These are phyloP conservation scores for Diarsia dahlii DNA, from an alignment of 2,888 invertebrate genomes.

Conservation along the genomic window DNA sequence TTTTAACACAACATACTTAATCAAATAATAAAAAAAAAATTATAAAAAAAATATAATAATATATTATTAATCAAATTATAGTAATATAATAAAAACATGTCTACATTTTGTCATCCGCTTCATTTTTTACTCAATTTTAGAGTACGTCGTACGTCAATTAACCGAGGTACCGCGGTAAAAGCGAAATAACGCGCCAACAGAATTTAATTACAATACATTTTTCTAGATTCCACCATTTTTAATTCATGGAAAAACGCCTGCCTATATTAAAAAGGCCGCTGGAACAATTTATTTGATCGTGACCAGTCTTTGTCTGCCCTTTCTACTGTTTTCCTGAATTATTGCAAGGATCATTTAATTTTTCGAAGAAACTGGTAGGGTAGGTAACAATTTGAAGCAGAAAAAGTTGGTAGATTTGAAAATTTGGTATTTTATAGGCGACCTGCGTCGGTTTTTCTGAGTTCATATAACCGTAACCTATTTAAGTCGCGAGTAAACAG, in stretches of 20 bases:
- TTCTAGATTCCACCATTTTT: slow-evolving; percentile 37
- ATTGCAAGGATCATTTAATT: slow-evolving; percentile 36
- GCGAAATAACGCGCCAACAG: slow-evolving; percentile 19
- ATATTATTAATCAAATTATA: background rate
- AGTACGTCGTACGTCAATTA: slow-evolving; percentile 21
- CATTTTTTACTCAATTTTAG: background rate
- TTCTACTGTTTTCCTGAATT: slow-evolving; percentile 25
- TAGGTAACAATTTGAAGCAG: slow-evolving; percentile 4
- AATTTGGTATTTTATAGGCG: no score
- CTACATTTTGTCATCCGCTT: background rate
- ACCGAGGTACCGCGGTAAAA: background rate
- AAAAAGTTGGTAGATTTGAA: slow-evolving; percentile 10
- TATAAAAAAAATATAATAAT: no score
- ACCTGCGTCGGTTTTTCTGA: no score
- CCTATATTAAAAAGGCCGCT: slow-evolving; percentile 36
- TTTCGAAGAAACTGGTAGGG: background rate
- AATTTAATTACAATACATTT: slow-evolving; percentile 53
- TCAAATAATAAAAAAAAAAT: no score
- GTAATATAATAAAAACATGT: background rate
- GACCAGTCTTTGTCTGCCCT: slow-evolving; percentile 20
- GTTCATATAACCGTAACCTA: no score
- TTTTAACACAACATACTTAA: background rate
- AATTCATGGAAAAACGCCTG: slow-evolving; percentile 1
- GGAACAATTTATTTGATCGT: slow-evolving; percentile 41
- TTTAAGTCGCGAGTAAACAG: no score